Evolutionary conservation across 30 jellyfish, hydroid and myxozoan species (phyloP).

Genomic region (Cassiopea xamachana): DNA sequence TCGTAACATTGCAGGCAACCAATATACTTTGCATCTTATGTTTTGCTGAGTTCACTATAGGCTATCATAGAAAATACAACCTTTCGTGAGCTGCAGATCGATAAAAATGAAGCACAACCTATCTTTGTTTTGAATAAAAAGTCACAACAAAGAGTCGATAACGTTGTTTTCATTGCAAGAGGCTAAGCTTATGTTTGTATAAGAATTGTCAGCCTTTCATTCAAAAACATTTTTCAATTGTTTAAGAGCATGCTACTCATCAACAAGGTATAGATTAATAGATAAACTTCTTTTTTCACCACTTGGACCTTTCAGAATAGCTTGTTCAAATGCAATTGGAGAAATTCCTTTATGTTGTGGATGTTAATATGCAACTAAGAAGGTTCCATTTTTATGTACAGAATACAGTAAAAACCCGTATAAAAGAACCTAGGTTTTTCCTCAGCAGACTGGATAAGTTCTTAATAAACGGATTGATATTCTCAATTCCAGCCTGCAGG

Average conservation of each 20-base stretch:
- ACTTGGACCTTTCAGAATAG: neutral
- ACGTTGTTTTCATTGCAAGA: neutral
- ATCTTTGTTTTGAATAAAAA: neutral
- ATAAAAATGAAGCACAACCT: neutral
- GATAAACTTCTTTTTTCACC: neutral
- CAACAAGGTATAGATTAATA: neutral
- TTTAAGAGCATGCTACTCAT: neutral
- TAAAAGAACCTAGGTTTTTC: too few relatives aligned
- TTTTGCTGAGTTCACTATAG: neutral
- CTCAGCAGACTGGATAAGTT: too few relatives aligned
- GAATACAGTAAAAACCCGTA: too few relatives aligned
- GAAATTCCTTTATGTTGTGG: too few relatives aligned
- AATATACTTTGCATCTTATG: neutral
- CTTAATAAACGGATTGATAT: too few relatives aligned
- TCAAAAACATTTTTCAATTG: too few relatives aligned
- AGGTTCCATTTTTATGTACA: too few relatives aligned
- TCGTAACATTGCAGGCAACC: neutral
- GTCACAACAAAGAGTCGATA: neutral
- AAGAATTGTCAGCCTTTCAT: neutral
- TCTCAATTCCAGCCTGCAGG: too few relatives aligned
- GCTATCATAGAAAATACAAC: neutral
- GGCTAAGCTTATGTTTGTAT: neutral
- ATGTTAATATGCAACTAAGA: too few relatives aligned
- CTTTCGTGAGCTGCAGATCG: neutral
- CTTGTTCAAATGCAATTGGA: too few relatives aligned